Conservation (phyloP, 2,113 vertebrate genomes). For the Rhinopomastus cyanomelas region DNA sequence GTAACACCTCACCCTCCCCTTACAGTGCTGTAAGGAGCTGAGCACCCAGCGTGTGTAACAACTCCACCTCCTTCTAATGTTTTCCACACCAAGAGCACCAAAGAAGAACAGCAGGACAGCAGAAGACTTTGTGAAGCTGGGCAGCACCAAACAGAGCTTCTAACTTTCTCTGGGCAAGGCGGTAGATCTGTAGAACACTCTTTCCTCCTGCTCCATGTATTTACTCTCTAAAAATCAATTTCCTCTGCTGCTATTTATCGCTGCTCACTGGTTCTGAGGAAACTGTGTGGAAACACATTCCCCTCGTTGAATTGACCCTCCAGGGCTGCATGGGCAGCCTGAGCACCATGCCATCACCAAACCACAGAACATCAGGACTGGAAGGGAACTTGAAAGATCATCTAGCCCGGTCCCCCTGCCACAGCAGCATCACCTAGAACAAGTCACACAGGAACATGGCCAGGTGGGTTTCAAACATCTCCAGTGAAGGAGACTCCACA, state of each 20-base stretch:
- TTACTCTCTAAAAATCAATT: constrained; percentile 68
- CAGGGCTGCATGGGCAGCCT: background rate
- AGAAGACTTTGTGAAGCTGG: constrained; percentile 31
- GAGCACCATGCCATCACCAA: too few species aligned
- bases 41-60: background rate
- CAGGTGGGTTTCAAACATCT: too few species aligned
- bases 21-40: background rate
- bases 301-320: constrained; percentile 64
- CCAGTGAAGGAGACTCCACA: too few species aligned
- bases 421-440: too few species aligned
- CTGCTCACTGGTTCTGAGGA: constrained; percentile 47
- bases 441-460: too few species aligned
- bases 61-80: background rate
- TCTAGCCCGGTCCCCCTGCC: too few species aligned
- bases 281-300: constrained; percentile 56
- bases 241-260: constrained; percentile 51
- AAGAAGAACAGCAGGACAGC: background rate
- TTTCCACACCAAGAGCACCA: background rate
- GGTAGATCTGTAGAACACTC: constrained; percentile 13
- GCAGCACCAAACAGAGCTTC: background rate
- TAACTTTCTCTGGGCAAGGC: constrained; percentile 10
- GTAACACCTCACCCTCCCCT: background rate
- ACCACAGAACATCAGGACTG: too few species aligned
- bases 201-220: constrained; percentile 40
- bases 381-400: too few species aligned